These are phyloP conservation scores for Pterobdella sp. DNA, from an alignment of 2,888 invertebrate species.

Conservation along the genomic window DNA sequence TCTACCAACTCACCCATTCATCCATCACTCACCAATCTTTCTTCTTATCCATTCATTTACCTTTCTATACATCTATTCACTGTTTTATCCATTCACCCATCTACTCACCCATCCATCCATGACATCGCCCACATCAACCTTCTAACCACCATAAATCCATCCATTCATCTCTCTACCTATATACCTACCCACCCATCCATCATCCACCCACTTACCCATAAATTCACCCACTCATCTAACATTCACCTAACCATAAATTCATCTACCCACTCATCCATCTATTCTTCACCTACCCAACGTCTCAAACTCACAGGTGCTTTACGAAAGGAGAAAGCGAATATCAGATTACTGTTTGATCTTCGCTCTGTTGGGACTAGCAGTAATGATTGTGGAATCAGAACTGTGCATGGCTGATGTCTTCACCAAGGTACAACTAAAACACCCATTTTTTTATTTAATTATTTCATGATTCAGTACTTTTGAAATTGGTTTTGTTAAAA, in stretches of 20 bases:
- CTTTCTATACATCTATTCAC: neutral
- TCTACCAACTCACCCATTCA: neutral
- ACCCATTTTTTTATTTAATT: no score
- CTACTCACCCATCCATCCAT: neutral
- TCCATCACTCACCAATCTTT: neutral
- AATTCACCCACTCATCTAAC: neutral
- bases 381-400: conserved; percentile 30
- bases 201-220: neutral
- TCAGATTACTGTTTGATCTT: conserved; percentile 31
- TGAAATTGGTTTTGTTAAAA: no score
- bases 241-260: neutral
- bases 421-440: conserved; percentile 23
- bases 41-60: neutral
- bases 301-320: conserved; percentile 11
- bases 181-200: neutral
- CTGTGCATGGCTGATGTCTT: conserved; percentile 28
- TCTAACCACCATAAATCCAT: neutral
- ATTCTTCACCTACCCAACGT: neutral
- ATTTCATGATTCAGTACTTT: no score
- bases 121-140: neutral
- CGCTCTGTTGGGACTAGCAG: conserved; percentile 29
- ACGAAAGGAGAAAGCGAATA: conserved; percentile 29
- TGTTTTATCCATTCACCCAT: neutral
- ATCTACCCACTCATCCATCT: neutral
- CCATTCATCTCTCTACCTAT: neutral